Percentiles rank a stretch among this genome's conserved stretches.
Conservation (phyloP, 1,140 invertebrate species). For the Drosophila teissieri region DNA sequence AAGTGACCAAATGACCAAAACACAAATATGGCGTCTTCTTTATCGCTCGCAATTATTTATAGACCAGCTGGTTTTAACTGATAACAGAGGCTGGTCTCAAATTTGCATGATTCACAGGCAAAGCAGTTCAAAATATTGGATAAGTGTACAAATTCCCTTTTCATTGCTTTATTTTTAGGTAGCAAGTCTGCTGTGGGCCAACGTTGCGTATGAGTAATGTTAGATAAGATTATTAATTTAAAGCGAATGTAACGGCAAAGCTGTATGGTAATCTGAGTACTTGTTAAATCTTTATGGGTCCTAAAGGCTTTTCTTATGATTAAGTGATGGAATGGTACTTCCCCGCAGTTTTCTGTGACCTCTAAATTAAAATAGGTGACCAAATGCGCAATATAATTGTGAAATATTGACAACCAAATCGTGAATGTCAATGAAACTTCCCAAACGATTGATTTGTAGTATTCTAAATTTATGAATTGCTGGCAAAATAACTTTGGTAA, state of each 20-base stretch:
- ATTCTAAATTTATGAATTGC: slow-evolving; percentile 31
- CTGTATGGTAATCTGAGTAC: background rate
- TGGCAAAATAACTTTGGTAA: background rate
- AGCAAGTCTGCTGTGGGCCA: background rate
- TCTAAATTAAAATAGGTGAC: background rate
- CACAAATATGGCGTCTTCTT: slow-evolving; percentile 19
- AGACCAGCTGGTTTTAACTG: background rate
- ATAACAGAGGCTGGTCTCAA: slow-evolving; percentile 6
- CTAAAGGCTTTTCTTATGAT: background rate
- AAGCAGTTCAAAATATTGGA: slow-evolving; percentile 1
- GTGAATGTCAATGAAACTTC: slow-evolving; percentile 37
- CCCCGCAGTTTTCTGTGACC: background rate
- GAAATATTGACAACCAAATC: slow-evolving; percentile 26
- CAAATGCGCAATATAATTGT: slow-evolving; percentile 17
- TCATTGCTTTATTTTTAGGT: slow-evolving; percentile 10
- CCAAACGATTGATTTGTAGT: slow-evolving; percentile 28
- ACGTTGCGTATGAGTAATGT: slow-evolving; percentile 46
- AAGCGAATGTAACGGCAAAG: background rate
- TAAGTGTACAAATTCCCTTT: background rate
- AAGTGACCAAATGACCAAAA: slow-evolving; percentile 19
- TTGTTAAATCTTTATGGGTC: background rate
- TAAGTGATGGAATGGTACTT: background rate
- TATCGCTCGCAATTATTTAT: slow-evolving; percentile 27
- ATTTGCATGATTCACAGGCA: slow-evolving; percentile 12
- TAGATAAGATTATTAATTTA: slow-evolving; percentile 12